Evolutionary conservation across 23 tunicate species (phyloP).

Genomic region (Diplosoma virens): DNA sequence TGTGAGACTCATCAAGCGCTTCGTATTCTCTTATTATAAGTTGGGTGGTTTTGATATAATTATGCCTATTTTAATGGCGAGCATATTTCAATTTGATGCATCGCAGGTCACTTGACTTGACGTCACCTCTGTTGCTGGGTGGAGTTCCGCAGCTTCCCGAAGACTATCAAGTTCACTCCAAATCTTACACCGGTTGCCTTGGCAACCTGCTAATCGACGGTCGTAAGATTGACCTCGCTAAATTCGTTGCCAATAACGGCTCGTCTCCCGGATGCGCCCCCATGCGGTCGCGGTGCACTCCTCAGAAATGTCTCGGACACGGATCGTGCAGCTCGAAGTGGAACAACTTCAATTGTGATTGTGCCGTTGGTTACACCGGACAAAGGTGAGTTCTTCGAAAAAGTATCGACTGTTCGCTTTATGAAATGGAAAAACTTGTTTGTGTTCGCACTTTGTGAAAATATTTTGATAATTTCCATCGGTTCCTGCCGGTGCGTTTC

Average conservation of each 20-base stretch:
- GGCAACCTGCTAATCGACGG: slow-evolving; percentile 65
- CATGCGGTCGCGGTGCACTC: slow-evolving; percentile 46
- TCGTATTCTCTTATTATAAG: no score
- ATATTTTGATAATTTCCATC: no score
- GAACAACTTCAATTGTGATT: slow-evolving; percentile 41
- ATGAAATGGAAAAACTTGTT: no score
- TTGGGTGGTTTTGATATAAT: no score
- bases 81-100: no score
- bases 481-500: no score
- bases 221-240: slow-evolving; percentile 39
- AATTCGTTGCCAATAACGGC: slow-evolving; percentile 71
- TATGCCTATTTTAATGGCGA: no score
- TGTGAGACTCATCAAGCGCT: no score
- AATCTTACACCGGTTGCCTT: slow-evolving; percentile 60
- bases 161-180: slow-evolving; percentile 62
- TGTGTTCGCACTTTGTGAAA: no score
- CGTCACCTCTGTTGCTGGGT: slow-evolving; percentile 81
- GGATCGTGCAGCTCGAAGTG: slow-evolving; percentile 32
- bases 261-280: slow-evolving; percentile 64
- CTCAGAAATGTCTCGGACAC: slow-evolving; percentile 27
- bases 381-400: slow-evolving; percentile 57
- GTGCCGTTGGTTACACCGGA: slow-evolving; percentile 56
- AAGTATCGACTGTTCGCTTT: no score
- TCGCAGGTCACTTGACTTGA: slow-evolving; percentile 82
- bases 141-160: slow-evolving; percentile 89